Evolutionary conservation across 2,113 vertebrate genomes (phyloP), one percentile per base, ranked within the genome.

Genomic region (Hydrolagus affinis): DNA sequence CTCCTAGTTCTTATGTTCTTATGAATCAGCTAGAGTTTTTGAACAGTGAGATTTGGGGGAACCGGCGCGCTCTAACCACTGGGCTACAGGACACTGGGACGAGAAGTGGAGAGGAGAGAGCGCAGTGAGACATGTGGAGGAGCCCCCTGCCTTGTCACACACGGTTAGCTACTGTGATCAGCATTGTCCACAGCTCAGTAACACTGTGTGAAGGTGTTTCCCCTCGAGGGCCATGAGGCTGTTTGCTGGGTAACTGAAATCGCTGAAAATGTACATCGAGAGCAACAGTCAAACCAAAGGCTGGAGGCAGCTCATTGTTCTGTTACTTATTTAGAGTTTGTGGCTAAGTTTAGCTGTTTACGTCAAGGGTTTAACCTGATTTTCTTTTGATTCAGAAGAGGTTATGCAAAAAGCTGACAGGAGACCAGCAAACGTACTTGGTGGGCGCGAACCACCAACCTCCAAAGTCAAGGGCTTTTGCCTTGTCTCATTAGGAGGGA

Each of bases 111-210:
- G 44, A 44, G 17, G 30, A 28, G 10, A 66, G 62, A 21, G n/a
- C 60, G 30, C 77, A 32, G 59, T 21, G 60, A 66, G 7, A 15
- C 77, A 64, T 83, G 17, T 0, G 21, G 11, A 66, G 78, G 78
- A 23, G 66, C 30, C 17, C 60, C 78, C 60, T 17, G 25, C 2
- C 19, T 30, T 30, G 62, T 62, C 62, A 19, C 62, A 64, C 60
- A 83, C 73, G 11, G 8, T 10, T 56, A 17, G 19, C 56, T 75
- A 68, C 30, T 66, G 57, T 30, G 32, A 83, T 30, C 32, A 68
- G 62, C 15, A 11, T 10, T 21, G 62, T 83, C n/a, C 77, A 66
- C 30, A 66, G 60, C 60, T 83, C 78, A 83, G 78, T 80, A 64
- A 80, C 3, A 64, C 2, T 28, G 75, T 23, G 8, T 12, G 25